Evolutionary conservation across 2,113 vertebrate species (phyloP).

Genomic region (Corapipo altera): DNA sequence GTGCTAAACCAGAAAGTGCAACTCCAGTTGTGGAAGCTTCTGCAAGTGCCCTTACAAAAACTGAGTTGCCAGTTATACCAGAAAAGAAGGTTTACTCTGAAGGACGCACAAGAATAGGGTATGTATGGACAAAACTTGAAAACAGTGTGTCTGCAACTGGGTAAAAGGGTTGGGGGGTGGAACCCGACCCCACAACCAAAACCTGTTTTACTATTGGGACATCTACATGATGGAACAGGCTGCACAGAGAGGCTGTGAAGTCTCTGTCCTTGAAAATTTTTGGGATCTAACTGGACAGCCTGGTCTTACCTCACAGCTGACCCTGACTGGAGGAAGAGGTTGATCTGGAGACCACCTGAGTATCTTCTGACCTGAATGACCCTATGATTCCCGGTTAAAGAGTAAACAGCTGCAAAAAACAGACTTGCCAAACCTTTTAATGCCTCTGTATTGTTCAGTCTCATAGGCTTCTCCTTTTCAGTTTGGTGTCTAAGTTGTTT

Average conservation of each 20-base stretch:
- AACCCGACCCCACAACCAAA: background rate
- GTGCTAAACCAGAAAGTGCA: constrained; percentile 34
- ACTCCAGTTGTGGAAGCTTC: background rate
- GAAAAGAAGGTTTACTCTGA: constrained; percentile 15
- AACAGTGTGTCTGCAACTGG: background rate
- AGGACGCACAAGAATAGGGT: constrained; percentile 34
- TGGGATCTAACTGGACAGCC: background rate
- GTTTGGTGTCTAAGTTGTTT: background rate
- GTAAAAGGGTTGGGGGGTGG: background rate
- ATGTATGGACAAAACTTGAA: constrained; percentile 2
- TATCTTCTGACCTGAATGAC: background rate
- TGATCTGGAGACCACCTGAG: background rate
- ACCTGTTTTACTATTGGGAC: background rate
- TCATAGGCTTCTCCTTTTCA: background rate
- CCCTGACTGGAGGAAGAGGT: background rate
- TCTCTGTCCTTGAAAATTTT: background rate
- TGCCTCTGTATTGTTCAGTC: background rate
- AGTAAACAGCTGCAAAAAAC: background rate
- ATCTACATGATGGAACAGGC: background rate
- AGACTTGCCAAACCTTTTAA: background rate
- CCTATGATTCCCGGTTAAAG: background rate
- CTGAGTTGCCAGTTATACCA: background rate
- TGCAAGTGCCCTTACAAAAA: constrained; percentile 31
- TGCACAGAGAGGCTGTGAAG: background rate
- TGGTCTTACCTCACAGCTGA: background rate